A percentile compares a stretch with the other conserved stretches of the same genome.
phyloP scores from a whole-genome alignment of 2,888 invertebrate genomes.

The Lasioglossum figueresi region DNA sequence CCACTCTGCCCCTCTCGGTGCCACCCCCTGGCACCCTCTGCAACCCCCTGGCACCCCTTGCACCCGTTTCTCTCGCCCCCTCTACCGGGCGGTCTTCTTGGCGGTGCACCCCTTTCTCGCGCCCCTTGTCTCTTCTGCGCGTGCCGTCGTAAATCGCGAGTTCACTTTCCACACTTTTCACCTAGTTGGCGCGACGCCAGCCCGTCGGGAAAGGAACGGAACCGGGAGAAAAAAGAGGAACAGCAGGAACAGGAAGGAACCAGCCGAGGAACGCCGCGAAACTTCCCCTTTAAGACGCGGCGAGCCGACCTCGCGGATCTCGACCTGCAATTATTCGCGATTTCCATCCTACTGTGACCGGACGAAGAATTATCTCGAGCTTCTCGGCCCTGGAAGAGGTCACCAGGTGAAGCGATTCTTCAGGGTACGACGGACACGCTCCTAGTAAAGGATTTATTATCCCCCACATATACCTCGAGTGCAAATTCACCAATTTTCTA shows the following conservation, averaged over 20 bases:
- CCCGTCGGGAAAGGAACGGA: conserved; percentile 60
- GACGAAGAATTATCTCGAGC: conserved; percentile 20
- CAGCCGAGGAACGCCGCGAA: conserved; percentile 75
- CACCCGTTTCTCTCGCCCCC: conserved; percentile 33
- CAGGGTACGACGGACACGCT: no score
- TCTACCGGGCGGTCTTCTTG: background rate
- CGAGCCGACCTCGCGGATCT: conserved; percentile 28
- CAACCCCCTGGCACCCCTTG: background rate
- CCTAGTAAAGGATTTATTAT: background rate
- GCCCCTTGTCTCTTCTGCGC: conserved; percentile 52
- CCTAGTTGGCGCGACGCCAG: conserved; percentile 82
- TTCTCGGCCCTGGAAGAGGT: background rate
- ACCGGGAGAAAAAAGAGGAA: conserved; percentile 42
- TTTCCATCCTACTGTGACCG: conserved; percentile 29
- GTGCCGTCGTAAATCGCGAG: conserved; percentile 80
- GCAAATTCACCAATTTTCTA: background rate
- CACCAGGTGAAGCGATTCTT: background rate
- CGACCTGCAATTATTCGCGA: conserved; percentile 56
- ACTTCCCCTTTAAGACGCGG: conserved; percentile 79
- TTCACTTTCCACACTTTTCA: conserved; percentile 83
- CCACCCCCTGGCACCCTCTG: conserved; percentile 38
- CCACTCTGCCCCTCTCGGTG: conserved; percentile 22
- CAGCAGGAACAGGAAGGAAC: conserved; percentile 55
- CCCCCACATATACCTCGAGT: rapidly evolving
- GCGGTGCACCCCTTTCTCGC: conserved; percentile 36